Evolutionary conservation across 2,797 vertebrate genomes (phyloP).

Genomic region (Mus minutoides): DNA sequence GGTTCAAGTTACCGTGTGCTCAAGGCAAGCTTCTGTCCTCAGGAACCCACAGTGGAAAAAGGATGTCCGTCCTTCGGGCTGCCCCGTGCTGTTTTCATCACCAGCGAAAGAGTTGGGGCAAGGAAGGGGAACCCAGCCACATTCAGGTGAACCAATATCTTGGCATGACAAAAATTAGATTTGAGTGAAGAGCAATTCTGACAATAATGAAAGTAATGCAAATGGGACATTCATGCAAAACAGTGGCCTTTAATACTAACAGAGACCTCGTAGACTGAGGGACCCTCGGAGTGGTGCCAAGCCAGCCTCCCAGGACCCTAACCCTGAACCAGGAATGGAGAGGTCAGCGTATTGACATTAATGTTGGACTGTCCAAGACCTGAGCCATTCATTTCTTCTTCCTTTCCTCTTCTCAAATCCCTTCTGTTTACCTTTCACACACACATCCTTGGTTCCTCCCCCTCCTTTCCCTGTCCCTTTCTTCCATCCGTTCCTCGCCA

Average conservation of each 20-base stretch:
- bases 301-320: background rate
- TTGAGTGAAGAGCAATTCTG: background rate
- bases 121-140: background rate
- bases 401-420: background rate
- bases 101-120: background rate
- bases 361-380: background rate
- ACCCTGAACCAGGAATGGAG: conserved; percentile 22
- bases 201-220: conserved; percentile 1
- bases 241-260: conserved; percentile 69
- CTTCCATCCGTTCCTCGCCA: fast-evolving
- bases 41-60: background rate
- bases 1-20: background rate
- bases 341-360: conserved; percentile 49
- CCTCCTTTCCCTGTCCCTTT: no score
- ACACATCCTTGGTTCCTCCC: no score
- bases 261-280: conserved; percentile 50
- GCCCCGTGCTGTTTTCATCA: background rate
- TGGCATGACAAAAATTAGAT: background rate
- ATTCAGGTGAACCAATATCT: background rate
- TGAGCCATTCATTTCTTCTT: background rate
- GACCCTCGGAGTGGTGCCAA: background rate
- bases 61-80: background rate
- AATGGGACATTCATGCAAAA: conserved; percentile 40
- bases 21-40: background rate
- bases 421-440: background rate